Conservation (phyloP, 2,888 invertebrate species). For the Pycnomerus fuliginosus region DNA sequence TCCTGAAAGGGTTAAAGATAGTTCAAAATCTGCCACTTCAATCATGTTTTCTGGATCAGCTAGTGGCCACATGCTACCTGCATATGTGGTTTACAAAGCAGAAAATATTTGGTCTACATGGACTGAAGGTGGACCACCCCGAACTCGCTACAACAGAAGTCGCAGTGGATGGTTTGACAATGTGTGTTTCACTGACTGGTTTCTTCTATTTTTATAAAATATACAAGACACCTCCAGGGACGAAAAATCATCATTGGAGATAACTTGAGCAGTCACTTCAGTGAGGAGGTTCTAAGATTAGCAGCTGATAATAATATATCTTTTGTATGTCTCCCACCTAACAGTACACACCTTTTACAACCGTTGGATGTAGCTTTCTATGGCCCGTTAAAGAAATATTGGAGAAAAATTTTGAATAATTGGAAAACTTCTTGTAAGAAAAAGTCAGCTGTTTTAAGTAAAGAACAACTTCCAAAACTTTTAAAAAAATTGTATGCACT, state of each 20-base stretch:
- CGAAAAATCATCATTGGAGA: constrained; percentile 12
- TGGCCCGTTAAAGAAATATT: not conserved
- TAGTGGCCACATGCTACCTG: constrained; percentile 40
- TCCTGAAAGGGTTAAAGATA: constrained; percentile 20
- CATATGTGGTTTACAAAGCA: constrained; percentile 41
- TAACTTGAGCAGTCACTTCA: constrained; percentile 14
- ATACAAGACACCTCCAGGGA: constrained; percentile 1
- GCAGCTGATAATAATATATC: constrained; percentile 1
- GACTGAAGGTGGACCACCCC: constrained; percentile 18
- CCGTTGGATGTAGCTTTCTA: not conserved
- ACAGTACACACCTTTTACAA: not conserved
- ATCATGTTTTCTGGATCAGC: constrained; percentile 45
- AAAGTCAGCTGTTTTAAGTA: not conserved
- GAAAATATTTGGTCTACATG: constrained; percentile 25
- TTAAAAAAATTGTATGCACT: not conserved
- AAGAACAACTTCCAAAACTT: not conserved
- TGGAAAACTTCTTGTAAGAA: not conserved
- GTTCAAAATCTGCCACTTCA: constrained; percentile 30
- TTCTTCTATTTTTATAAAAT: not conserved
- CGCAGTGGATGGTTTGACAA: constrained; percentile 25
- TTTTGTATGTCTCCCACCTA: constrained; percentile 1
- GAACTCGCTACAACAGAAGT: constrained; percentile 20
- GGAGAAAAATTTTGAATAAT: not conserved
- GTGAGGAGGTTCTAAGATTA: not conserved
- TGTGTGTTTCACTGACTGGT: constrained; percentile 1